Conservation (phyloP, 2,113 vertebrate genomes). For the Carassius carassius region DNA sequence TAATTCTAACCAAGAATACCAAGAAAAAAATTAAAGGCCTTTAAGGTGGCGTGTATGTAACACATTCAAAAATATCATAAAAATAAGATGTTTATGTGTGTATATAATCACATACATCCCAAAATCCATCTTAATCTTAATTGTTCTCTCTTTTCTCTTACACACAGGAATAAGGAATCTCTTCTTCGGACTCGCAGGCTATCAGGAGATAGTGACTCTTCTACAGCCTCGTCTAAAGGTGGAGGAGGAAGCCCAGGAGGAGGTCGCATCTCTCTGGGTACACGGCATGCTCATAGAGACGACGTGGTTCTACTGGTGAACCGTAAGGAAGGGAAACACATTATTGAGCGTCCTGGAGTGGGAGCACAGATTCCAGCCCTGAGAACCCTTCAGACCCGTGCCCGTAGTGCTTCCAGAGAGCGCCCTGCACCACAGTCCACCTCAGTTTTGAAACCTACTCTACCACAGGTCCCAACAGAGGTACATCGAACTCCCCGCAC, state of each 20-base stretch:
- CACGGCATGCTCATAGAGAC: conserved; percentile 72
- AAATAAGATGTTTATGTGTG: too few relatives aligned
- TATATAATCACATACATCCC: conserved; percentile 26
- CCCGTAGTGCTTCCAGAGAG: conserved; percentile 85
- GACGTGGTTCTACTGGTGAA: conserved; percentile 74
- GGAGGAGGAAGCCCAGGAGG: conserved; percentile 59
- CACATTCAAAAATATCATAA: not conserved
- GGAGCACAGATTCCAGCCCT: conserved; percentile 52
- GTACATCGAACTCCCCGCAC: conserved; percentile 54
- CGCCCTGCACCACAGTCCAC: conserved; percentile 55
- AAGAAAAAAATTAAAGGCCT: too few relatives aligned
- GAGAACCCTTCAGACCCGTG: conserved; percentile 61
- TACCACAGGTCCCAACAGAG: conserved; percentile 63
- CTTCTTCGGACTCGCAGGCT: conserved; percentile 76
- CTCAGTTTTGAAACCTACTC: conserved; percentile 64
- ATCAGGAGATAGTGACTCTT: conserved; percentile 90
- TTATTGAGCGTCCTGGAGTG: conserved; percentile 71
- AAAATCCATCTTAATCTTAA: conserved; percentile 54
- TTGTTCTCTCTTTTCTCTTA: conserved; percentile 31
- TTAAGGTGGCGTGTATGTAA: not conserved
- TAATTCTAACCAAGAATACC: too few relatives aligned
- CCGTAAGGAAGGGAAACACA: conserved; percentile 76
- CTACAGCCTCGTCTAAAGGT: conserved; percentile 79
- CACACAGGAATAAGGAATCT: conserved; percentile 74
- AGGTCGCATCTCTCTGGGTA: conserved; percentile 71